Evolutionary conservation across 2,888 invertebrate genomes (phyloP).

Genomic region (Stenotaenia linearis): DNA sequence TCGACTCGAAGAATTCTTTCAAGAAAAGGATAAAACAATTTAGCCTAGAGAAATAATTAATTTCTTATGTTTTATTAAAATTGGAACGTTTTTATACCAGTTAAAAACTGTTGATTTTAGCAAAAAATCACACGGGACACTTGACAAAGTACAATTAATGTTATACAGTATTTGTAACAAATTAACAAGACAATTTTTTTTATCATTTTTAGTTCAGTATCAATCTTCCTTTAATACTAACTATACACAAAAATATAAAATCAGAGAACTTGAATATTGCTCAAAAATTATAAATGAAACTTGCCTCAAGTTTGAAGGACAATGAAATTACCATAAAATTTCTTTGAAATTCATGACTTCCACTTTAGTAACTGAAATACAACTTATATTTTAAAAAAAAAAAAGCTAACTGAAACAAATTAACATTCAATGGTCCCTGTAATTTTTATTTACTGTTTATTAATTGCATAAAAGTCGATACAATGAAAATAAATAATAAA

Average conservation of each 20-base stretch:
- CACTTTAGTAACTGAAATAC: not conserved
- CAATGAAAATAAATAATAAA: slow-evolving; percentile 28
- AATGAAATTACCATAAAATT: not conserved
- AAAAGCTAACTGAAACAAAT: not conserved
- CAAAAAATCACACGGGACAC: not conserved
- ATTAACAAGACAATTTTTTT: not conserved
- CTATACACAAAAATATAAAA: not conserved
- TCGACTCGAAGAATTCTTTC: too few species aligned
- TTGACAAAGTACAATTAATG: not conserved
- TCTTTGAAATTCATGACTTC: not conserved
- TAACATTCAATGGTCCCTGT: not conserved
- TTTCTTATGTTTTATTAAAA: not conserved
- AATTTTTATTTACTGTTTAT: slow-evolving; percentile 14
- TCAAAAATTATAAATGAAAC: not conserved
- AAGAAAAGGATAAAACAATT: not conserved
- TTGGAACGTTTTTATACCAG: not conserved
- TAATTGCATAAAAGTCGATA: slow-evolving; percentile 30
- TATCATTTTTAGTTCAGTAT: not conserved
- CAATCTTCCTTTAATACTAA: not conserved
- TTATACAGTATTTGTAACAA: not conserved
- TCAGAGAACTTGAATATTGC: not conserved
- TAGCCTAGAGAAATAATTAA: not conserved
- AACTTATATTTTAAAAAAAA: not conserved
- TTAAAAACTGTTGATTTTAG: not conserved
- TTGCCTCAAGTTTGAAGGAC: not conserved